Conservation (phyloP, 2,888 invertebrate species). For the Scaptomyza reducta region DNA sequence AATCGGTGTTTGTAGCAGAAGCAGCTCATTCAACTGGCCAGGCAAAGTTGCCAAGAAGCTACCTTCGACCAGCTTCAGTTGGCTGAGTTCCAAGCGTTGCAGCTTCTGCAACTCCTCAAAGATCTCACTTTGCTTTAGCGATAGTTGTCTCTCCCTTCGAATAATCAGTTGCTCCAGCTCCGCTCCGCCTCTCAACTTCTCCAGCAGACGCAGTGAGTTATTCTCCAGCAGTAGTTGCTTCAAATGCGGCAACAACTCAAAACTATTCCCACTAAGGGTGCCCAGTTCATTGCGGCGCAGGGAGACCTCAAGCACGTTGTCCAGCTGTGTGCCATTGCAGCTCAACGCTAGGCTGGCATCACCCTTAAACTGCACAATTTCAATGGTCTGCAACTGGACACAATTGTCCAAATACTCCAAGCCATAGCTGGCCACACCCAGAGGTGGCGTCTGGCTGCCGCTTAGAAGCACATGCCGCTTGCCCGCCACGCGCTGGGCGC, state of each 20-base stretch:
- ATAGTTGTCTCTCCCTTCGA: slow-evolving; percentile 59
- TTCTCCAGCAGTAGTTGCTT: slow-evolving; percentile 57
- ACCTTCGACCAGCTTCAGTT: slow-evolving; percentile 55
- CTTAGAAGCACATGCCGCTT: slow-evolving; percentile 69
- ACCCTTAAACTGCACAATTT: slow-evolving; percentile 71
- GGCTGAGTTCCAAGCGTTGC: slow-evolving; percentile 47
- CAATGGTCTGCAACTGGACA: slow-evolving; percentile 58
- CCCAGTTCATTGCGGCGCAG: slow-evolving; percentile 76
- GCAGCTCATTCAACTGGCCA: slow-evolving; percentile 56
- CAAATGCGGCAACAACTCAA: slow-evolving; percentile 56
- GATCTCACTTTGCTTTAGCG: slow-evolving; percentile 45
- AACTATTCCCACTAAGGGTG: slow-evolving; percentile 57
- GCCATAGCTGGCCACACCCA: slow-evolving; percentile 72
- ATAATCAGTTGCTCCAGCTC: slow-evolving; percentile 53
- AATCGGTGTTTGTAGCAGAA: slow-evolving; percentile 59
- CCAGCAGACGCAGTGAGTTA: slow-evolving; percentile 72
- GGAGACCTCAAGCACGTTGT: slow-evolving; percentile 2
- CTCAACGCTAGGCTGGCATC: slow-evolving; percentile 64
- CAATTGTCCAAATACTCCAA: slow-evolving; percentile 81
- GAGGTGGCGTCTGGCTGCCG: slow-evolving; percentile 76
- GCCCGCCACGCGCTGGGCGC: slow-evolving; percentile 54
- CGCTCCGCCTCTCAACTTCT: slow-evolving; percentile 47
- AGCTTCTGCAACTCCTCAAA: slow-evolving; percentile 39
- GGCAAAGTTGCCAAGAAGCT: slow-evolving; percentile 67
- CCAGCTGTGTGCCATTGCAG: slow-evolving; percentile 50